A percentile compares a stretch with the other conserved stretches of the same genome.
Evolutionary conservation across 2,888 invertebrate genomes (phyloP).

Genomic region (Eudemis profundana): DNA sequence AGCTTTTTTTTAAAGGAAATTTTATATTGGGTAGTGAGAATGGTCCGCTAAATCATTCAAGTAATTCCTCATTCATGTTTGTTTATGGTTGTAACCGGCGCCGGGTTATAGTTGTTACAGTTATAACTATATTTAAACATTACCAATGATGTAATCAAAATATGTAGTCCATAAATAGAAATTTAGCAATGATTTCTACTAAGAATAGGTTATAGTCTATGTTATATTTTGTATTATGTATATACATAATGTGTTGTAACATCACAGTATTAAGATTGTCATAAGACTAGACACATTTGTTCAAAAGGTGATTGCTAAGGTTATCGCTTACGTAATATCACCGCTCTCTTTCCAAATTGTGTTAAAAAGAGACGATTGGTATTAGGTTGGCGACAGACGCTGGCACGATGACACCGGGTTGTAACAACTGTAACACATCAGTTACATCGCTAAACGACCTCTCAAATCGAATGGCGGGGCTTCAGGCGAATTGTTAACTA

Average conservation of each 20-base stretch:
- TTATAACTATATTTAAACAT: conserved; percentile 20
- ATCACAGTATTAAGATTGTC: conserved; percentile 31
- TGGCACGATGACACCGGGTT: conserved; percentile 4
- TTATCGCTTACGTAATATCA: conserved; percentile 1
- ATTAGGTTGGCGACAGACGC: conserved; percentile 2
- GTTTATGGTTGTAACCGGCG: conserved; percentile 31
- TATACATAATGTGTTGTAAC: conserved; percentile 28
- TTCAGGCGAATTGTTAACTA: conserved; percentile 57
- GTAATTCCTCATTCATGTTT: conserved; percentile 17
- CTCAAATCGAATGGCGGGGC: conserved; percentile 63
- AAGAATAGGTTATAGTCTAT: conserved; percentile 28
- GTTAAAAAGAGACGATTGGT: conserved; percentile 1
- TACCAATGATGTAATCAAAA: conserved; percentile 31
- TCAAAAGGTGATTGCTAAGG: conserved; percentile 1
- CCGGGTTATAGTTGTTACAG: conserved; percentile 39
- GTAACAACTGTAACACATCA: conserved; percentile 36
- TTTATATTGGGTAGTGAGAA: neutral
- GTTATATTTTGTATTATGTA: conserved; percentile 28
- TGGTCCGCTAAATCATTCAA: conserved; percentile 25
- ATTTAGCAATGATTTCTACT: conserved; percentile 30
- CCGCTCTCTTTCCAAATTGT: conserved; percentile 2
- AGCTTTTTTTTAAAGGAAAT: conserved; percentile 19
- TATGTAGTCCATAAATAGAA: conserved; percentile 26
- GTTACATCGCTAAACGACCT: conserved; percentile 43
- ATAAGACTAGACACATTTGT: conserved; percentile 19